A percentile compares a stretch with the other conserved stretches of the same genome.
phyloP scores from a whole-genome alignment of 2,888 invertebrate species.

The Hipparchia semele region DNA sequence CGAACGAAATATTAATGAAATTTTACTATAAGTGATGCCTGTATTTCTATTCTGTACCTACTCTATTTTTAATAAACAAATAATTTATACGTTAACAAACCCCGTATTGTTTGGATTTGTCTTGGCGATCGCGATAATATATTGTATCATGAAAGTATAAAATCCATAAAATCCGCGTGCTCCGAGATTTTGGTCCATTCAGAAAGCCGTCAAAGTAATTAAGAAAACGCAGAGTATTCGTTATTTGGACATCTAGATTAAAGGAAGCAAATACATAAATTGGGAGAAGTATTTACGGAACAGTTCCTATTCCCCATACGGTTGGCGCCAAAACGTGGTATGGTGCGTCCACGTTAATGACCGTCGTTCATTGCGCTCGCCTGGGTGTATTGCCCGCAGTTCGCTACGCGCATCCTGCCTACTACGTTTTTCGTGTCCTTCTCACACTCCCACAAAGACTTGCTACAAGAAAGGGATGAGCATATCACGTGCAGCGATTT shows the following conservation, averaged over 20 bases:
- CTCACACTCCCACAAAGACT: constrained; percentile 58
- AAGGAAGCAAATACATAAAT: constrained; percentile 8
- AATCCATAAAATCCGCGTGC: neutral
- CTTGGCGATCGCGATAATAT: neutral
- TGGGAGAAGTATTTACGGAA: constrained; percentile 29
- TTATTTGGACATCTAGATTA: neutral
- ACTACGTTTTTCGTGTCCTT: constrained; percentile 70
- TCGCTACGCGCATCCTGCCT: constrained; percentile 80
- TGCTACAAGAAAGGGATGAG: constrained; percentile 65
- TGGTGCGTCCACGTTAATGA: constrained; percentile 72
- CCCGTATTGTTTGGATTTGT: neutral
- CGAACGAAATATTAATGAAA: too few relatives aligned
- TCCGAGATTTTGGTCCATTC: neutral
- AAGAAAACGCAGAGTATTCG: neutral
- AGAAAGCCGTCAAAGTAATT: neutral
- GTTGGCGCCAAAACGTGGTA: constrained; percentile 78
- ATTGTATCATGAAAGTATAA: neutral
- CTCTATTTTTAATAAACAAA: neutral
- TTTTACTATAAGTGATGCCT: too few relatives aligned
- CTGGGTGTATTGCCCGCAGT: constrained; percentile 80
- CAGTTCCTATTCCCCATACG: constrained; percentile 44
- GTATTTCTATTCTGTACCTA: too few relatives aligned
- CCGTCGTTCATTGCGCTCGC: constrained; percentile 79
- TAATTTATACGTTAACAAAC: neutral
- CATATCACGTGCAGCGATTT: constrained; percentile 78